Evolutionary conservation across 2,888 invertebrate genomes (phyloP).

Genomic region (Mythimna pallens): DNA sequence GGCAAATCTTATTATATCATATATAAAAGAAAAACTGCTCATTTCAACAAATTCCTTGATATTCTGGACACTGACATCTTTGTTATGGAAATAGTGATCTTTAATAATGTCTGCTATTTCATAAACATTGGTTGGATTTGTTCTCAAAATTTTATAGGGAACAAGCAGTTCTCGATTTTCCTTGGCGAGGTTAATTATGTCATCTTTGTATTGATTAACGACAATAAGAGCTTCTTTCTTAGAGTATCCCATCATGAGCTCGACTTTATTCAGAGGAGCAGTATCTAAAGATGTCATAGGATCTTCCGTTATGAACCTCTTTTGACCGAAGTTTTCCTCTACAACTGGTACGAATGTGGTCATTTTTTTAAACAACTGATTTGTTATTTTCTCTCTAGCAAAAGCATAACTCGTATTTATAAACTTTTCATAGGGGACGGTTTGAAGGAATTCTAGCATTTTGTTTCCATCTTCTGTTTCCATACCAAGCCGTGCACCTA

Average conservation of each 20-base stretch:
- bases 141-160: constrained; percentile 24
- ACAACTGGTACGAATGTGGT: constrained; percentile 28
- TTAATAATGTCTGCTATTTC: neutral
- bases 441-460: constrained; percentile 34
- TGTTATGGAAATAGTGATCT: constrained; percentile 23
- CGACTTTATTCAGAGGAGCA: constrained; percentile 27
- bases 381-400: constrained; percentile 12
- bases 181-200: neutral
- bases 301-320: constrained; percentile 10
- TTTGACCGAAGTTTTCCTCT: constrained; percentile 44
- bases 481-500: constrained; percentile 35
- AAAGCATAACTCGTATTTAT: constrained; percentile 24
- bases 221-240: constrained; percentile 23
- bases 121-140: neutral
- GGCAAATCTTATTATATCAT: constrained; percentile 10
- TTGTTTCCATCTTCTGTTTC: constrained; percentile 22
- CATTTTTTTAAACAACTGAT: constrained; percentile 37
- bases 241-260: constrained; percentile 35
- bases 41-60: constrained; percentile 29
- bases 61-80: constrained; percentile 14
- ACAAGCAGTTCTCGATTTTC: neutral
- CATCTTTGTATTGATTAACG: neutral
- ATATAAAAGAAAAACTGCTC: neutral
- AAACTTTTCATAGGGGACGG: constrained; percentile 29
- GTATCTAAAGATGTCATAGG: neutral